phyloP scores from a whole-genome alignment of 2,888 invertebrate genomes.

The Helobdella robusta region DNA sequence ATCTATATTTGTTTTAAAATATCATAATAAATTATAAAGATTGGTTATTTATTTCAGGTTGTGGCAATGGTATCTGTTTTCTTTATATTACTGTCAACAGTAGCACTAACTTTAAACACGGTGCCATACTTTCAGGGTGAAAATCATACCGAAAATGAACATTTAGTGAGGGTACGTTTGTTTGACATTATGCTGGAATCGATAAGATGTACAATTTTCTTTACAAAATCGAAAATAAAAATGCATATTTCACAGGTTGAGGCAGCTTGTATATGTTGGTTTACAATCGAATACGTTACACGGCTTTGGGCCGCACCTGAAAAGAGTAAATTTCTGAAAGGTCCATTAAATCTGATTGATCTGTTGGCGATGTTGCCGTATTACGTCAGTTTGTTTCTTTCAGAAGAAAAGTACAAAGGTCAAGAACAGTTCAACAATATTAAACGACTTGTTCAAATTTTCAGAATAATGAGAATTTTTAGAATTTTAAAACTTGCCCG shows the following conservation, averaged over 20 bases:
- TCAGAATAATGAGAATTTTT: slow-evolving; percentile 64
- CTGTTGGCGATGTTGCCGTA: slow-evolving; percentile 95
- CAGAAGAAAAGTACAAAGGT: slow-evolving; percentile 77
- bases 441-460: slow-evolving; percentile 92
- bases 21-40: too few species aligned
- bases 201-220: too few species aligned
- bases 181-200: background rate
- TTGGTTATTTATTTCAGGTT: background rate
- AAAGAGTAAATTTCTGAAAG: slow-evolving; percentile 99
- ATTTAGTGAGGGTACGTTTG: slow-evolving; percentile 7
- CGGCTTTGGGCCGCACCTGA: slow-evolving; percentile 96
- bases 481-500: slow-evolving; percentile 60
- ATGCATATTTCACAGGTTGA: slow-evolving; percentile 55
- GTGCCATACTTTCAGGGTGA: background rate
- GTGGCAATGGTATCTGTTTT: slow-evolving; percentile 6
- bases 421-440: slow-evolving; percentile 65
- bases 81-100: slow-evolving; percentile 3
- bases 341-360: slow-evolving; percentile 95
- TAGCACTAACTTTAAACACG: slow-evolving; percentile 2
- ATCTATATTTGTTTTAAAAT: too few species aligned
- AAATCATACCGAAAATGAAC: slow-evolving; percentile 12
- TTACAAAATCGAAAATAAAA: too few species aligned
- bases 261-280: slow-evolving; percentile 98
- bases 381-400: slow-evolving; percentile 89
- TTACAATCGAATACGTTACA: slow-evolving; percentile 91